Base-by-base conservation (phyloP, 2,797 vertebrate genomes). In the Lagorchestes hirsutus region DNA sequence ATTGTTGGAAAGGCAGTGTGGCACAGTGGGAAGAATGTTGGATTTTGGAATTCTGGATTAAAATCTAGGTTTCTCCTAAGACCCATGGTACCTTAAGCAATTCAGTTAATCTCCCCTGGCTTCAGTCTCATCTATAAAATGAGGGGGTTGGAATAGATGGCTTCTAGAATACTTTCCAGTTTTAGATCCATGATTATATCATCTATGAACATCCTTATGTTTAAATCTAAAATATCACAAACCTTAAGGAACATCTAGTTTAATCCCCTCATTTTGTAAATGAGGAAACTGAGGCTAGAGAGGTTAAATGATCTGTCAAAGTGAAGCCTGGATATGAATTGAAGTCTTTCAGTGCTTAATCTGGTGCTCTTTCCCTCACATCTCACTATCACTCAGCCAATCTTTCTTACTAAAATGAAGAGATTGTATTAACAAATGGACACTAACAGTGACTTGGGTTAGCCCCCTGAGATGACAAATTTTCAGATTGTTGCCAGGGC, bases 101-200 rank as follows among this genome's bases (percentile, higher is more conserved):
- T 54, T 82, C 52, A 27, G 11, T 55, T 34, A 54, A 0, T 52
- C 55, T 92, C 28, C 59, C 24, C 82, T 50, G 62, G 34, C 27
- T 22, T 54, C 1, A 3, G 8, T 55, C 8, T 92, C 74, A 24
- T 94, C 56, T 96, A 28, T 55, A 82, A 50, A 57, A 34, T 92
- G 52, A 93, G 3, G 10, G 27, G 6, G 18, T 27, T 90, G 50
- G 5, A 74, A 13, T 56, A 87, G 10, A 59, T 57, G 9, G 24
- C 62, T 74, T 74, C 16, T n/a, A 74, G 16, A 18, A 2, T 50
- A 50, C 91, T 82, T 93, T 95, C 90, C 50, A 90, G 50, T 50
- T 90, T 34, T 8, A 27, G 94, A 1, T 2, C 29, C 18, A n/a
- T 96, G 92, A 74, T 95, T 96, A 91, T 87, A 94, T 94, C 91